phyloP scores from a whole-genome alignment of 2,888 invertebrate species.

The Elmis aenea region DNA sequence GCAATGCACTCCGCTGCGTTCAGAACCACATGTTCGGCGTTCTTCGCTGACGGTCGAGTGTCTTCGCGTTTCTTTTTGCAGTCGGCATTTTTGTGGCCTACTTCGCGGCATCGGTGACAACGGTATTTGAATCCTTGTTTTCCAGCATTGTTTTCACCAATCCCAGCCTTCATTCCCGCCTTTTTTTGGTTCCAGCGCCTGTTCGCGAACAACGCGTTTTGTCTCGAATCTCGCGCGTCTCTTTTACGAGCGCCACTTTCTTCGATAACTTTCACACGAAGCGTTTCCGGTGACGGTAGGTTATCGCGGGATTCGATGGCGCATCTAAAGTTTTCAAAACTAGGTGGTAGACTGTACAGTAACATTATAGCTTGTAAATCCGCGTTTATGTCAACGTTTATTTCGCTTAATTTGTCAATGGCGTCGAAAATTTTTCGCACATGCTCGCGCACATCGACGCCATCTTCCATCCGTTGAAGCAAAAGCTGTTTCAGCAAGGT shows the following conservation, averaged over 20 bases:
- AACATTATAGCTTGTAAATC: conserved; percentile 31
- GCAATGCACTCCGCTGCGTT: background rate
- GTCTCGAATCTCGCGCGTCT: too few relatives aligned
- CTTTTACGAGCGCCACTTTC: conserved; percentile 30
- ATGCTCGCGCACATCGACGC: conserved; percentile 34
- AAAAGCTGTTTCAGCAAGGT: too few relatives aligned
- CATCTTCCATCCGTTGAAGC: too few relatives aligned
- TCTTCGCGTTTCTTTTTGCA: conserved; percentile 5
- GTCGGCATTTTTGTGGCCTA: conserved; percentile 7
- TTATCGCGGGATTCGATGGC: conserved; percentile 36
- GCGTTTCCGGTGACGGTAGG: conserved; percentile 28
- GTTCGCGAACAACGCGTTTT: conserved; percentile 1
- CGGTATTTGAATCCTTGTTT: conserved; percentile 4
- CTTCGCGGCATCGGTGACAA: conserved; percentile 8
- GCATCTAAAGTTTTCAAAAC: conserved; percentile 35
- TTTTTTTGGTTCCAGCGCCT: background rate
- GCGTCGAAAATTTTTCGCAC: conserved; percentile 37
- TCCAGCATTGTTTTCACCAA: background rate
- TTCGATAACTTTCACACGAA: too few relatives aligned
- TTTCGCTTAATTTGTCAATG: conserved; percentile 36
- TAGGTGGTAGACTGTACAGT: conserved; percentile 32
- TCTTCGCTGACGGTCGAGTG: background rate
- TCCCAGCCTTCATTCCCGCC: too few relatives aligned
- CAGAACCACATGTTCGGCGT: background rate
- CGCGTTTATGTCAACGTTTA: too few relatives aligned